These are phyloP conservation scores for Zaprionus ornatus DNA, from an alignment of 1,140 invertebrate species.

Conservation along the genomic window DNA sequence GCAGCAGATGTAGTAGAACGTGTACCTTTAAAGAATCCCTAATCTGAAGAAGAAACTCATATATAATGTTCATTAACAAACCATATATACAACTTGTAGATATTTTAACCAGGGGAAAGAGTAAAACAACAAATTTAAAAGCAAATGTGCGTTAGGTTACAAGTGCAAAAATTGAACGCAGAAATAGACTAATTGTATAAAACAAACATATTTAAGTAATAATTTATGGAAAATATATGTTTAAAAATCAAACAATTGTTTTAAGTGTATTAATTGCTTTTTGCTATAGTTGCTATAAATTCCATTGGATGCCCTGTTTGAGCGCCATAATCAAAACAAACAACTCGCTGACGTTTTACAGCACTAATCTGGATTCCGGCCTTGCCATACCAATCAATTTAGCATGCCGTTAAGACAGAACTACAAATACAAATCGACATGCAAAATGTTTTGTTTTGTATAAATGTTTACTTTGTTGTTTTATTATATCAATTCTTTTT, in stretches of 20 bases:
- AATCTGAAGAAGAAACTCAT: constrained; percentile 19
- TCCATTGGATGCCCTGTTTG: background rate
- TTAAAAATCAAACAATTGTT: constrained; percentile 18
- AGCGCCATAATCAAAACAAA: background rate
- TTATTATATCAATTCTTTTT: background rate
- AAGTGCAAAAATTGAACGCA: constrained; percentile 34
- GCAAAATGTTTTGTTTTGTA: background rate
- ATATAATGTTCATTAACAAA: constrained; percentile 14
- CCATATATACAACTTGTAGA: constrained; percentile 24
- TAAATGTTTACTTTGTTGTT: background rate
- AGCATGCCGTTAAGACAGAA: background rate
- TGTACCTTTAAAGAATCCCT: constrained; percentile 39
- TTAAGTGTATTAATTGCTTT: background rate
- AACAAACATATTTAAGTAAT: constrained; percentile 72
- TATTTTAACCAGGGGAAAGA: constrained; percentile 23
- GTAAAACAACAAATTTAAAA: constrained; percentile 34
- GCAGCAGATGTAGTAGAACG: constrained; percentile 32
- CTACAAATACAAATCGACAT: background rate
- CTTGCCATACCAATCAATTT: background rate
- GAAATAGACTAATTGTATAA: constrained; percentile 74
- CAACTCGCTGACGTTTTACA: background rate
- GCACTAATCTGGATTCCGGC: background rate
- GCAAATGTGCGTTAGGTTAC: constrained; percentile 43
- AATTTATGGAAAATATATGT: constrained; percentile 66
- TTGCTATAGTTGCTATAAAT: background rate